A percentile compares a stretch with the other conserved stretches of the same genome.
Evolutionary conservation across 2,888 invertebrate genomes (phyloP).

Genomic region (Salpingus planirostris): DNA sequence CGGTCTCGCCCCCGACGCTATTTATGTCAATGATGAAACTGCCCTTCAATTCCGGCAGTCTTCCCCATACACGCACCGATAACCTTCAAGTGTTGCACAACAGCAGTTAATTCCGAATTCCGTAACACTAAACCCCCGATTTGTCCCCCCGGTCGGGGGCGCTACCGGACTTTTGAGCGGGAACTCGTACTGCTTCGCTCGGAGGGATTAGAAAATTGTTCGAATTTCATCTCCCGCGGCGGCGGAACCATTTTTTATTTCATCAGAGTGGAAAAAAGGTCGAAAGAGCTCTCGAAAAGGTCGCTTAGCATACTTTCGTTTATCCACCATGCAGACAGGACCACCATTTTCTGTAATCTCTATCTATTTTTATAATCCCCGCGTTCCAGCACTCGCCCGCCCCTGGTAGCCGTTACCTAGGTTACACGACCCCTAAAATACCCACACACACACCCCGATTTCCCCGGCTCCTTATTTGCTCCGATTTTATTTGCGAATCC

Average conservation of each 20-base stretch:
- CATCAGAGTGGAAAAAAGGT: slow-evolving; percentile 2
- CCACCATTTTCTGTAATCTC: slow-evolving; percentile 40
- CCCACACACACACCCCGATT: slow-evolving; percentile 25
- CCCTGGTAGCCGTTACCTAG: slow-evolving; percentile 23
- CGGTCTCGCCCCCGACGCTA: slow-evolving; percentile 24
- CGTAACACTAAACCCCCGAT: slow-evolving; percentile 26
- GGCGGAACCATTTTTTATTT: too few species aligned
- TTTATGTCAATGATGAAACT: slow-evolving; percentile 32
- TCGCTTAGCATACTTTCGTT: slow-evolving; percentile 1
- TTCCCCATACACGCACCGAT: slow-evolving; percentile 29
- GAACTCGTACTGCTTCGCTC: too few species aligned
- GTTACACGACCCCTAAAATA: slow-evolving; percentile 25
- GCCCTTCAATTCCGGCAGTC: slow-evolving; percentile 23
- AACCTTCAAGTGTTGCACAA: slow-evolving; percentile 33
- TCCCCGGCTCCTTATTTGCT: slow-evolving; percentile 22
- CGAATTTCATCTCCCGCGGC: too few species aligned
- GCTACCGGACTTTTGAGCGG: too few species aligned
- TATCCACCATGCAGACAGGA: slow-evolving; percentile 14
- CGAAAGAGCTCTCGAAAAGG: neutral
- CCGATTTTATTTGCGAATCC: slow-evolving; percentile 20
- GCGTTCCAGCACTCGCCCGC: slow-evolving; percentile 33
- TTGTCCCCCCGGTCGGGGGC: too few species aligned
- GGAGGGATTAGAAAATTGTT: too few species aligned
- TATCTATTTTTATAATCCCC: slow-evolving; percentile 41
- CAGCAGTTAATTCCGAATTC: slow-evolving; percentile 30